phyloP scores from a whole-genome alignment of 2,797 vertebrate species.

The Mormyrops attenuatus region DNA sequence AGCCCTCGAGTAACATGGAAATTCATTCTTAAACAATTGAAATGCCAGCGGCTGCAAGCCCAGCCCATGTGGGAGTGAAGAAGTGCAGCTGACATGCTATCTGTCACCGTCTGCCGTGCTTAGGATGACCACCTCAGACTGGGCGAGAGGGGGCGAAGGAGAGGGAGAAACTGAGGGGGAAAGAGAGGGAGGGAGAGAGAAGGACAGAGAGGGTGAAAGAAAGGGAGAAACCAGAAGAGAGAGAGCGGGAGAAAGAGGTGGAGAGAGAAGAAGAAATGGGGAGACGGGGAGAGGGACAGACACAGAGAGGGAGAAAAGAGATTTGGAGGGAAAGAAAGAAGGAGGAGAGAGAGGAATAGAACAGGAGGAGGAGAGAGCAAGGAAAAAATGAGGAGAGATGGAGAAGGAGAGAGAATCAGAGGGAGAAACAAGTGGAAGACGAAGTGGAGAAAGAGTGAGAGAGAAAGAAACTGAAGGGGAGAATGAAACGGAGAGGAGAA shows the following conservation, averaged over 20 bases:
- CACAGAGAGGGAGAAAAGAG: not conserved
- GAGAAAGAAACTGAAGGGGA: not conserved
- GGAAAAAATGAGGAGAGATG: conserved; percentile 29
- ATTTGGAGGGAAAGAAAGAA: not conserved
- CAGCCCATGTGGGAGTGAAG: conserved; percentile 36
- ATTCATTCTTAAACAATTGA: conserved; percentile 27
- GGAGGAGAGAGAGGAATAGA: conserved; percentile 26
- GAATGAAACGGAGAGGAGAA: conserved; percentile 38
- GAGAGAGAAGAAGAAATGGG: not conserved
- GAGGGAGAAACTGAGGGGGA: not conserved
- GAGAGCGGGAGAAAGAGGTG: not conserved
- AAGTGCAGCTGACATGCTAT: conserved; percentile 42
- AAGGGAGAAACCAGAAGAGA: not conserved
- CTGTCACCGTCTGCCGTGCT: conserved; percentile 50
- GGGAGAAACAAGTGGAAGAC: not conserved
- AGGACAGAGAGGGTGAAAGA: conserved; percentile 34
- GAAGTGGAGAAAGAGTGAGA: conserved; percentile 23
- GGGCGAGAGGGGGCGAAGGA: conserved; percentile 27
- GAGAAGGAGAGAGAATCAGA: conserved; percentile 36
- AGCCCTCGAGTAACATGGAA: not conserved
- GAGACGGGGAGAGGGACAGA: not conserved
- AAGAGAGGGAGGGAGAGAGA: conserved; percentile 38
- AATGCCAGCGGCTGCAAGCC: conserved; percentile 31
- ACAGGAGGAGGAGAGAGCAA: conserved; percentile 35
- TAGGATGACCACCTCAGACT: conserved; percentile 34